Conservation (phyloP, 2,888 invertebrate species). For the Pelosia muscerda region DNA sequence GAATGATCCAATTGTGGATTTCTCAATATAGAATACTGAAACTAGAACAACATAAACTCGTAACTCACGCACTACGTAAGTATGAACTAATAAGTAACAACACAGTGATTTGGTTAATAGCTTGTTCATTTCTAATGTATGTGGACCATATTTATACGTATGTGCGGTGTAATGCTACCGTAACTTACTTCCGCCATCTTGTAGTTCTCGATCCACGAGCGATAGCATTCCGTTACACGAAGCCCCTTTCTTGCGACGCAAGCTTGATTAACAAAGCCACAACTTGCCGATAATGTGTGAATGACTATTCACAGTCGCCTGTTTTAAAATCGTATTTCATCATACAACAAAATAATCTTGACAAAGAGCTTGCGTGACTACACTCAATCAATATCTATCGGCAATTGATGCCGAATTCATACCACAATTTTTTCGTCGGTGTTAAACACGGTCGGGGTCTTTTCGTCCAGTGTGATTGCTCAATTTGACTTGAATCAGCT, state of each 20-base stretch:
- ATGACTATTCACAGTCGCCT: conserved; percentile 24
- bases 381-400: conserved; percentile 39
- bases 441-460: conserved; percentile 29
- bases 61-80: not conserved
- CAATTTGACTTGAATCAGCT: conserved; percentile 29
- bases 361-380: conserved; percentile 49
- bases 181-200: conserved; percentile 57
- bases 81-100: conserved; percentile 16
- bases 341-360: conserved; percentile 23
- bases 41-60: not conserved
- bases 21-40: not conserved
- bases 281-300: conserved; percentile 37
- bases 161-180: conserved; percentile 45
- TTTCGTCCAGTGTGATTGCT: conserved; percentile 37
- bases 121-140: conserved; percentile 34
- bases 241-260: conserved; percentile 44
- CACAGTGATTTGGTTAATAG: conserved; percentile 24
- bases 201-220: conserved; percentile 37
- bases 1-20: not conserved
- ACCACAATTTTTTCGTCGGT: conserved; percentile 38
- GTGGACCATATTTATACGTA: conserved; percentile 36
- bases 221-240: conserved; percentile 70
- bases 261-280: conserved; percentile 59
- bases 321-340: conserved; percentile 30
- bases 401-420: conserved; percentile 38